Evolutionary conservation across 1,140 invertebrate genomes (phyloP), one percentile per base, ranked within the genome.

Genomic region (Trachelipus rathkii): DNA sequence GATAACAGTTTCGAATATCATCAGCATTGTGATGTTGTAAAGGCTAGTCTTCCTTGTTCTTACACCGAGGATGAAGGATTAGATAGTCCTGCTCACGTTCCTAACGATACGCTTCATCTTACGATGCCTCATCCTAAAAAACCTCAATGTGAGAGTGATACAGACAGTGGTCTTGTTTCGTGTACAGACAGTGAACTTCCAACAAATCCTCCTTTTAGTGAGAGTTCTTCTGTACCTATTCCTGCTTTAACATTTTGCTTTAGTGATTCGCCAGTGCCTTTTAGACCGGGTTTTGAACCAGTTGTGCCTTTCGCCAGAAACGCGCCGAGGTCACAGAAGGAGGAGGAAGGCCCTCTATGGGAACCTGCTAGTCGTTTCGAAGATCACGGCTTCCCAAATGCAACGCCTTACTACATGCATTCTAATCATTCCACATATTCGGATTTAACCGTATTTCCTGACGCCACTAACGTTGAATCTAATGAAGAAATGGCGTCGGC

Each of bases 121-220:
- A 19, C 44, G 4, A 15, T n/a, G 23, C 33, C 44, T 4, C 50
- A 24, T 10, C 33, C 33, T 15, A 50, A 19, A 46, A 19, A 66
- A 5, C 72, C 66, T 24, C 23, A 44, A n/a, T 53, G 60, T 33
- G 69, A 67, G 11, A 75, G 73, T n/a, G 73, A 75, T 44, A 67
- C 53, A 6, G 73, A 75, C 60, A 75, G 73, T 19, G 73, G 73
- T 10, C 68, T 75, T 43, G 73, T 75, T 19, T 75, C 73, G 0
- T 75, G 73, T 45, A 75, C 73, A 10, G 73, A 75, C 19, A 75
- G 73, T 43, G 73, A 75, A 44, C 50, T 15, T 19, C 50, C 50
- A 13, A 13, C 50, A 15, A 15, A 13, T 19, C 50, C 50, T 8
- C 50, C 50, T 15, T 15, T 60, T 19, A 60, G 50, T 60, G 50